A percentile compares a stretch with the other conserved stretches of the same genome.
Conservation (phyloP, 2,113 vertebrate genomes). For the Gymnogyps californianus region DNA sequence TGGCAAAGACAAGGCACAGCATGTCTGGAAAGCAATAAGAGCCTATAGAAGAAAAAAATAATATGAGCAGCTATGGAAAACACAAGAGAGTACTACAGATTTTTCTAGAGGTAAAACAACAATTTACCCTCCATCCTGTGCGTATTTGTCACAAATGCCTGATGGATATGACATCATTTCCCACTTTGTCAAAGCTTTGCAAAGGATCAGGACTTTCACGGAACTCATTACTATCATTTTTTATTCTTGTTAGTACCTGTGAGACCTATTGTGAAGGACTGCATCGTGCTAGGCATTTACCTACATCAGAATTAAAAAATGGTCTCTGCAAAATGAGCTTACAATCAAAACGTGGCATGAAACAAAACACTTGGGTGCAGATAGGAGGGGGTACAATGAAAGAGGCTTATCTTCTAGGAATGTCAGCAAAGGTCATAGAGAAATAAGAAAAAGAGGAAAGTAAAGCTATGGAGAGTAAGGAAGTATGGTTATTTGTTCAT, state of each 20-base stretch:
- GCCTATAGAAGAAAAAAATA: slow-evolving; percentile 58
- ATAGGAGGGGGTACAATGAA: not conserved
- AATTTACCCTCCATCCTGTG: not conserved
- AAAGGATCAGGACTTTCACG: not conserved
- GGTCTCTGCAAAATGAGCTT: not conserved
- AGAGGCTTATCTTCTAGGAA: not conserved
- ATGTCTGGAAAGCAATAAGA: slow-evolving; percentile 57
- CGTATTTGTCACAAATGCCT: not conserved
- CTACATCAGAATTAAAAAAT: not conserved
- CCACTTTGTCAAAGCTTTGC: not conserved
- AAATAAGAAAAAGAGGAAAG: not conserved
- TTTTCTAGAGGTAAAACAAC: slow-evolving; percentile 19
- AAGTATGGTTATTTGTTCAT: not conserved
- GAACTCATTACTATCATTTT: not conserved
- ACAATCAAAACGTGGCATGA: not conserved
- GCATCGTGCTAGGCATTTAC: not conserved
- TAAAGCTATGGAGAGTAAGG: not conserved
- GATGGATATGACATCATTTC: not conserved
- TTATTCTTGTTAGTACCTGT: not conserved
- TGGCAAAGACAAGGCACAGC: slow-evolving; percentile 62
- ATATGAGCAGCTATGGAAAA: slow-evolving; percentile 44
- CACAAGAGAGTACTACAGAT: not conserved
- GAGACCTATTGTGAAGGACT: not conserved
- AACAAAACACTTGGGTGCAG: not conserved
- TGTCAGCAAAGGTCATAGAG: not conserved